Evolutionary conservation across 2,797 vertebrate genomes (phyloP).

Genomic region (Cuniculus paca): DNA sequence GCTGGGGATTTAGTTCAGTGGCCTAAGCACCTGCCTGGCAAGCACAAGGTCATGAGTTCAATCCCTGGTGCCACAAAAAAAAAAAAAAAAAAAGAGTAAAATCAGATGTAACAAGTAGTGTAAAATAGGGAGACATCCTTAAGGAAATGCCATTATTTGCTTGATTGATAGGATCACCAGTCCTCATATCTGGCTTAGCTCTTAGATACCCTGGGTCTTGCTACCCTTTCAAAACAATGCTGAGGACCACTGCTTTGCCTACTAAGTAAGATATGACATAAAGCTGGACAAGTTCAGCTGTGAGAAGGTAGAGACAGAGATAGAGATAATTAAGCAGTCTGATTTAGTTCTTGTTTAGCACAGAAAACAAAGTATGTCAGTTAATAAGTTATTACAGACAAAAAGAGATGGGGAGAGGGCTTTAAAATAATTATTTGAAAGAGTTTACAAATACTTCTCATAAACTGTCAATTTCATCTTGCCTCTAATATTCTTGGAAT

Average conservation of each 20-base stretch:
- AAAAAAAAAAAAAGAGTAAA: no score
- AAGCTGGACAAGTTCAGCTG: slow-evolving; percentile 24
- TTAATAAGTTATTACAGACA: slow-evolving; percentile 65
- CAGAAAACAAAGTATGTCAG: slow-evolving; percentile 70
- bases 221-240: slow-evolving; percentile 52
- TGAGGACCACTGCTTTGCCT: slow-evolving; percentile 35
- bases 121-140: background rate
- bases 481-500: background rate
- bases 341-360: slow-evolving; percentile 71
- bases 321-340: slow-evolving; percentile 64
- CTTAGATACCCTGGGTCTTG: slow-evolving; percentile 26
- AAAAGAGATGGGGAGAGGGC: background rate
- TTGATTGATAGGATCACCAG: background rate
- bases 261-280: background rate
- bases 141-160: slow-evolving; percentile 1
- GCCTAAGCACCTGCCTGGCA: no score
- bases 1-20: no score
- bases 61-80: no score
- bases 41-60: no score
- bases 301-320: slow-evolving; percentile 55
- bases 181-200: background rate
- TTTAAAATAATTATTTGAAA: slow-evolving; percentile 81
- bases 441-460: slow-evolving; percentile 77
- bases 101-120: background rate
- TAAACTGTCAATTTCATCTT: slow-evolving; percentile 75